Evolutionary conservation across 2,113 vertebrate genomes (phyloP).

Genomic region (Dolichotis patagonum): DNA sequence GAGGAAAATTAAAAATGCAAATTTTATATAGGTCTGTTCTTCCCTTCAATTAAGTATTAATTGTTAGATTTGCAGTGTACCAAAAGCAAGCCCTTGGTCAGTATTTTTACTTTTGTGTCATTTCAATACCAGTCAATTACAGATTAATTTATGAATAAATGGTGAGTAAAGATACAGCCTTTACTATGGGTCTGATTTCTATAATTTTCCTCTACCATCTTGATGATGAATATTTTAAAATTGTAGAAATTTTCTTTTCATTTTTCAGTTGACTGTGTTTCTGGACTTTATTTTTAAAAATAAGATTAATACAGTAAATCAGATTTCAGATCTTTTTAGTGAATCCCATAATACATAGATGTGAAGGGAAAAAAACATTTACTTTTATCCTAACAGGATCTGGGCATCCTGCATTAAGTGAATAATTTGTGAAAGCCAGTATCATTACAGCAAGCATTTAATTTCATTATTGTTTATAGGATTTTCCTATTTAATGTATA

Average conservation of each 20-base stretch:
- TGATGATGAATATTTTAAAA: not conserved
- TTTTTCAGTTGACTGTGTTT: not conserved
- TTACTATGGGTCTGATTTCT: not conserved
- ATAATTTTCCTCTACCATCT: not conserved
- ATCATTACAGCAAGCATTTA: slow-evolving; percentile 55
- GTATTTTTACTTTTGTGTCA: not conserved
- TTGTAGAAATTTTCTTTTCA: not conserved
- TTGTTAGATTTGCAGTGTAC: slow-evolving; percentile 27
- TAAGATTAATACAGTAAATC: slow-evolving; percentile 15
- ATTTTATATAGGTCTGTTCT: not conserved
- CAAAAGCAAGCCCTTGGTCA: not conserved
- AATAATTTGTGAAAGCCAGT: slow-evolving; percentile 68
- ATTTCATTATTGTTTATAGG: slow-evolving; percentile 77
- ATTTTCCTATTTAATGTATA: slow-evolving; percentile 78
- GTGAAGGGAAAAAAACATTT: not conserved
- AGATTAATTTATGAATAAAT: slow-evolving; percentile 43
- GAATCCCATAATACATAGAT: not conserved
- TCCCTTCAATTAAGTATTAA: slow-evolving; percentile 21
- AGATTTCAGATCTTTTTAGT: slow-evolving; percentile 24
- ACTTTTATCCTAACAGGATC: slow-evolving; percentile 60
- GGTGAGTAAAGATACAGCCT: not conserved
- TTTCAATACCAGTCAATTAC: slow-evolving; percentile 17
- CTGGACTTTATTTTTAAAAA: not conserved
- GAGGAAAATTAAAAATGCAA: slow-evolving; percentile 31
- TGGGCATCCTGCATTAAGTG: slow-evolving; percentile 63